Evolutionary conservation across 2,113 vertebrate species (phyloP).

Genomic region (Centropristis striata): DNA sequence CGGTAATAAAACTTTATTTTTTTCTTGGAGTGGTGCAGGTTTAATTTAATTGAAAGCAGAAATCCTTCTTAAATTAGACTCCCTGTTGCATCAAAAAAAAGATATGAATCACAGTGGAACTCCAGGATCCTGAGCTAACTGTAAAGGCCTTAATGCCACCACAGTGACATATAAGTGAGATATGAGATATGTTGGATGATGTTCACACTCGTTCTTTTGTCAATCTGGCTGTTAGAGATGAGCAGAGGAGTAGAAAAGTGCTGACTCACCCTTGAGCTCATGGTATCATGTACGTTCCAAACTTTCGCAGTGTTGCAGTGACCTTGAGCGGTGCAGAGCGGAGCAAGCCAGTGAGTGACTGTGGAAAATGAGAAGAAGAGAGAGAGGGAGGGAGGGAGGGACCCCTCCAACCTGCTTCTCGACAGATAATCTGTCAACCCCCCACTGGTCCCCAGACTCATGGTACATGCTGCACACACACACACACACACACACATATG

Average conservation of each 20-base stretch:
- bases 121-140: neutral
- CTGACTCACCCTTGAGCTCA: conserved; percentile 78
- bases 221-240: conserved; percentile 56
- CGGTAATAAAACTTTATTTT: conserved; percentile 29
- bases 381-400: conserved; percentile 54
- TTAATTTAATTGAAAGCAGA: conserved; percentile 37
- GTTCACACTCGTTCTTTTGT: conserved; percentile 55
- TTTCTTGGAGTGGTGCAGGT: neutral
- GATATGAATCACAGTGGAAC: conserved; percentile 14
- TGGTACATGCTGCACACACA: conserved; percentile 68
- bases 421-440: conserved; percentile 84
- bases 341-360: conserved; percentile 56
- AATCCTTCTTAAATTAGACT: conserved; percentile 17
- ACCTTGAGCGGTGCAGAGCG: conserved; percentile 77
- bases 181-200: conserved; percentile 19
- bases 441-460: conserved; percentile 72
- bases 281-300: conserved; percentile 69
- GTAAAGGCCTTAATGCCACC: neutral
- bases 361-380: conserved; percentile 62
- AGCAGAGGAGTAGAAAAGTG: conserved; percentile 72
- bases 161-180: conserved; percentile 13
- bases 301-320: conserved; percentile 81
- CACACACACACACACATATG: conserved; percentile 37
- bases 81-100: neutral
- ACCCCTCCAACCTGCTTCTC: conserved; percentile 76